Evolutionary conservation across 2,113 vertebrate species (phyloP), one percentile per base, ranked within the genome.

Genomic region (Rutilus rutilus): DNA sequence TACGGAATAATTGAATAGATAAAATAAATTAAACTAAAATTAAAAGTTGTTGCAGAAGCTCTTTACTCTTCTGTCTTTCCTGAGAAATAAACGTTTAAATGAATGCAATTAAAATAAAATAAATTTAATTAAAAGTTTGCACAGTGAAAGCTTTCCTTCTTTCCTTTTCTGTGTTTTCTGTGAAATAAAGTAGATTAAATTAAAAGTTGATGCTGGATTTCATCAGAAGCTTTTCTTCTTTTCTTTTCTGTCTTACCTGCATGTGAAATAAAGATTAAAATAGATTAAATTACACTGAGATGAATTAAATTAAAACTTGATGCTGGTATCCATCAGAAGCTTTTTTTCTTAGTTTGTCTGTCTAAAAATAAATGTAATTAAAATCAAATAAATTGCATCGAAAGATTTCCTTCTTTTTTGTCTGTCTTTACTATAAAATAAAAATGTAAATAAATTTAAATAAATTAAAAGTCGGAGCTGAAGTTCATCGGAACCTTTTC

Each of bases 1-100:
- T 45, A 47, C n/a, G 8, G 47, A 75, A 75, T 47, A 47, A 74
- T 74, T 47, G 23, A 74, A 74, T 47, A 74, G 42, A 74, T 74
- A 47, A 64, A 27, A 64, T 27, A 25, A 45, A 74, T 12, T n/a
- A n/a, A 45, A 45, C 21, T 74, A 17, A 47, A 74, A 75, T 47
- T n/a, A 73, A n/a, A 45, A n/a, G 36, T n/a, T 47, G n/a, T 6
- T 3, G 23, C 23, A 4, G 11, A 75, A 75, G 23, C n/a, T 73
- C 19, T 39, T n/a, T 42, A 36, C 21, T 73, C 7, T 65, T 33
- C 2, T 54, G 15, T 19, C 15, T 65, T 17, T 33, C 6, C 27
- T 67, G 27, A 33, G 62, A 65, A 65, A 65, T 65, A 6, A 17
- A 64, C 17, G 14, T 30, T 65, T 2, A 17, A 19, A 54, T 54